A percentile compares a stretch with the other conserved stretches of the same genome.
Evolutionary conservation across 2,113 vertebrate species (phyloP).

Genomic region (Atlantisia rogersi): DNA sequence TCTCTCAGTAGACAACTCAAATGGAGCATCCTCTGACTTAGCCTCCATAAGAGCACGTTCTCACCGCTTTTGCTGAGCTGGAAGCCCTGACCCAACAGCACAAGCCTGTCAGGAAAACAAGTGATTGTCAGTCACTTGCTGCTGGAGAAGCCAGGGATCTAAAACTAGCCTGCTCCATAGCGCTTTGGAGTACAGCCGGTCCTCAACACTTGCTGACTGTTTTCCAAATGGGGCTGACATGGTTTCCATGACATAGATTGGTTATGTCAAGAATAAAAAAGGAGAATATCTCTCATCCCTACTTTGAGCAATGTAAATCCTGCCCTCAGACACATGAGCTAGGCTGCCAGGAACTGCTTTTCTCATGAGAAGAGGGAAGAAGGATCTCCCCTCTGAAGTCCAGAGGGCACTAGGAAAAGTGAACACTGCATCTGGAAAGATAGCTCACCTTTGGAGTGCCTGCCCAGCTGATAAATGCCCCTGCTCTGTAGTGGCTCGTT

Average conservation of each 20-base stretch:
- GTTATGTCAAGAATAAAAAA: neutral
- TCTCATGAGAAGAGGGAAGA: neutral
- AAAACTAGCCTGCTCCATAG: neutral
- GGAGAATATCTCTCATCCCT: neutral
- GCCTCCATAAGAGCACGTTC: accelerated
- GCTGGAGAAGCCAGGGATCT: neutral
- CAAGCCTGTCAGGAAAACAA: neutral
- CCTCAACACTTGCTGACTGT: neutral
- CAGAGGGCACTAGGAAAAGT: neutral
- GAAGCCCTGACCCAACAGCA: neutral
- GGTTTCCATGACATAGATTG: neutral
- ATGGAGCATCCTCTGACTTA: neutral
- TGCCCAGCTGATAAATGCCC: neutral
- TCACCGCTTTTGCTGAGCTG: neutral
- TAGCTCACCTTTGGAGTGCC: neutral
- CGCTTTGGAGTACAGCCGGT: neutral
- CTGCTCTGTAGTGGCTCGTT: neutral
- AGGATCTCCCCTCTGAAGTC: neutral
- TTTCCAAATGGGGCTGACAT: neutral
- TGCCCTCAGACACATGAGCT: neutral
- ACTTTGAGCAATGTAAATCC: neutral
- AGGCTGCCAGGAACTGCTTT: neutral
- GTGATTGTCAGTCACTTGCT: neutral
- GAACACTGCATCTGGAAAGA: neutral
- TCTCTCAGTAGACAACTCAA: neutral